Percentiles rank a stretch among this genome's conserved stretches.
These are phyloP conservation scores for Clistopyga incitator DNA, from an alignment of 2,888 invertebrate genomes.

Conservation along the genomic window DNA sequence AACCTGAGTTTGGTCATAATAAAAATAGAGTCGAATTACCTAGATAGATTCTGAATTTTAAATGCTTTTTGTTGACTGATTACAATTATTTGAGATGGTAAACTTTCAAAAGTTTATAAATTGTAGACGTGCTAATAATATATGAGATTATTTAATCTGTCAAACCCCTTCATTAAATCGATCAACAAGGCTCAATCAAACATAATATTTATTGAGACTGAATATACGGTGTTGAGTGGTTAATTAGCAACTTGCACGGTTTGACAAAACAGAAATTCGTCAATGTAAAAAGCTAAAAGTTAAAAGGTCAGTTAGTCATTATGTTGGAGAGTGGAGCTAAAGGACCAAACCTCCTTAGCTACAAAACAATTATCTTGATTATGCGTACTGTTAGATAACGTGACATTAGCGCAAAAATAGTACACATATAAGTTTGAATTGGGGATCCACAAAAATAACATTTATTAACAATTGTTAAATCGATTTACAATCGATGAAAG, in stretches of 20 bases:
- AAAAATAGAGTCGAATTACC: neutral
- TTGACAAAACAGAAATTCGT: neutral
- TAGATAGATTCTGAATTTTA: neutral
- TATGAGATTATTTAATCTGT: too few relatives aligned
- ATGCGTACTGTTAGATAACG: slow-evolving; percentile 50
- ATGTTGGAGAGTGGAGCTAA: neutral
- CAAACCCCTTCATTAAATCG: neutral
- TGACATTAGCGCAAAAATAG: slow-evolving; percentile 58
- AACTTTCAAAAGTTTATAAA: neutral
- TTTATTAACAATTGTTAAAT: slow-evolving; percentile 74
- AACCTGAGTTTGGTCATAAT: too few relatives aligned
- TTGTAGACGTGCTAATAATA: neutral
- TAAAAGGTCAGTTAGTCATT: neutral
- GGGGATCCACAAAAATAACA: slow-evolving; percentile 76
- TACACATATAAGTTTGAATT: slow-evolving; percentile 61
- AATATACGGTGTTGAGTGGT: neutral
- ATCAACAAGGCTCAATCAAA: neutral
- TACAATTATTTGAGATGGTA: neutral
- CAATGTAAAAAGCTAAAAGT: neutral
- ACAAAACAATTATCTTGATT: slow-evolving; percentile 23
- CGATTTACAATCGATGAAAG: slow-evolving; percentile 56
- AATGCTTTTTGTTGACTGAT: neutral
- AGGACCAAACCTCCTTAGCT: slow-evolving; percentile 5
- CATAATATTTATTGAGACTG: neutral
- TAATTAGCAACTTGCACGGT: neutral